These are phyloP conservation scores for Scomber japonicus DNA, from an alignment of 2,113 vertebrate genomes.

Conservation along the genomic window DNA sequence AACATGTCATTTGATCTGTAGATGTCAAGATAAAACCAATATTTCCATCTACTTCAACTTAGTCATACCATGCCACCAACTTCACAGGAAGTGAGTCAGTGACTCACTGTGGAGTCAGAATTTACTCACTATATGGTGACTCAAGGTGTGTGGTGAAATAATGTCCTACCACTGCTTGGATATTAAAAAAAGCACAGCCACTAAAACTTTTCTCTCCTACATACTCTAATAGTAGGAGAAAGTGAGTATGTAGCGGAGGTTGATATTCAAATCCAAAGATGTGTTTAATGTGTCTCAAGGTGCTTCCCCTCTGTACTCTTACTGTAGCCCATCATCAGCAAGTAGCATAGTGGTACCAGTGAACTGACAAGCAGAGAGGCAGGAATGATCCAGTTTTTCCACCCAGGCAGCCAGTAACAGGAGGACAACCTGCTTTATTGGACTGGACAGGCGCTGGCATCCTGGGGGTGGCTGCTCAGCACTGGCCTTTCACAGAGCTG, in stretches of 20 bases:
- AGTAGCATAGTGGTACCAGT: slow-evolving; percentile 34
- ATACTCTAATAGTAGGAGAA: slow-evolving; percentile 30
- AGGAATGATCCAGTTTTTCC: slow-evolving; percentile 66
- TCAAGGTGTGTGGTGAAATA: slow-evolving; percentile 36
- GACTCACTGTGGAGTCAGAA: slow-evolving; percentile 41
- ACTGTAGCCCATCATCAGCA: slow-evolving; percentile 29
- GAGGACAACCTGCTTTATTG: slow-evolving; percentile 87
- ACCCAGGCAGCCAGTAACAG: slow-evolving; percentile 64
- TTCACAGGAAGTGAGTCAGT: slow-evolving; percentile 57
- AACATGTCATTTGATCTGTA: background rate
- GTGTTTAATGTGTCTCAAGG: slow-evolving; percentile 16
- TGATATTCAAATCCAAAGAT: slow-evolving; percentile 46
- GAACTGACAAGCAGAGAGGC: slow-evolving; percentile 51
- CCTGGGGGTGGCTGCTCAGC: slow-evolving; percentile 78
- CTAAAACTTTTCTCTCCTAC: slow-evolving; percentile 16
- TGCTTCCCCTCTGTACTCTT: slow-evolving; percentile 25
- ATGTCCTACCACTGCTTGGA: background rate
- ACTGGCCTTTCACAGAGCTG: slow-evolving; percentile 83
- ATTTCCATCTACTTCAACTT: slow-evolving; percentile 33
- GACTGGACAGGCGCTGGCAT: slow-evolving; percentile 88
- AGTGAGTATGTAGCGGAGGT: slow-evolving; percentile 27
- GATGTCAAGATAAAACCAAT: background rate
- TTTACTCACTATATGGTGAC: slow-evolving; percentile 27
- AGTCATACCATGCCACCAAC: slow-evolving; percentile 51
- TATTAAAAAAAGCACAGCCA: background rate